phyloP scores from a whole-genome alignment of 2,797 vertebrate species.

The Glossophaga mutica region DNA sequence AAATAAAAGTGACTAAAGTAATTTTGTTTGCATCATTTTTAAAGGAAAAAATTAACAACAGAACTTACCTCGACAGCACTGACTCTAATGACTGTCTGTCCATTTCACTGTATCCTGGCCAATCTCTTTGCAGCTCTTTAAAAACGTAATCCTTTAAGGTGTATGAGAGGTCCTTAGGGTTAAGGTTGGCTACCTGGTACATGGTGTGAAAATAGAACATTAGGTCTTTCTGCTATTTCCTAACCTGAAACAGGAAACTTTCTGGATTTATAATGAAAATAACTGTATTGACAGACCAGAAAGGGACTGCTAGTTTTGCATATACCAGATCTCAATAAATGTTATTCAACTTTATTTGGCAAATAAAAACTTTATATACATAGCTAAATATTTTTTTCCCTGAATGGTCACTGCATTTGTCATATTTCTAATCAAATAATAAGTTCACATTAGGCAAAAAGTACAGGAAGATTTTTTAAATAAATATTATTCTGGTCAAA shows the following conservation, averaged over 20 bases:
- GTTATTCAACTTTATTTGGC: neutral
- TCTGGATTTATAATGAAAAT: conserved; percentile 38
- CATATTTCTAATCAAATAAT: neutral
- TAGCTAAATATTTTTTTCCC: neutral
- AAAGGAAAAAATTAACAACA: neutral
- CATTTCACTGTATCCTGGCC: conserved; percentile 91
- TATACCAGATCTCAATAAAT: neutral
- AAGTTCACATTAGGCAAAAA: neutral
- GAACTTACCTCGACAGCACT: conserved; percentile 87
- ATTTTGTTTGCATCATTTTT: conserved; percentile 14
- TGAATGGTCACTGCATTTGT: neutral
- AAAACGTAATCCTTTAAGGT: conserved; percentile 92
- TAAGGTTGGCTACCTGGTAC: conserved; percentile 90
- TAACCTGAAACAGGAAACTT: neutral
- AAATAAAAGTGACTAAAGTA: conserved; percentile 23
- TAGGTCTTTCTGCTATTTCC: neutral
- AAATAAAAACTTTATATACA: neutral
- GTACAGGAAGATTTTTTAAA: neutral
- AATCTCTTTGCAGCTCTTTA: conserved; percentile 91
- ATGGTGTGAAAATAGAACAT: conserved; percentile 47
- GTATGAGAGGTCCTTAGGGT: conserved; percentile 93
- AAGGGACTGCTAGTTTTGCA: neutral
- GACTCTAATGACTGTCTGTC: conserved; percentile 88
- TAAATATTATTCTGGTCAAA: neutral
- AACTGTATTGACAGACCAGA: neutral